A percentile compares a stretch with the other conserved stretches of the same genome.
These are phyloP conservation scores for Ammospiza nelsoni DNA, from an alignment of 2,113 vertebrate species.

Conservation along the genomic window DNA sequence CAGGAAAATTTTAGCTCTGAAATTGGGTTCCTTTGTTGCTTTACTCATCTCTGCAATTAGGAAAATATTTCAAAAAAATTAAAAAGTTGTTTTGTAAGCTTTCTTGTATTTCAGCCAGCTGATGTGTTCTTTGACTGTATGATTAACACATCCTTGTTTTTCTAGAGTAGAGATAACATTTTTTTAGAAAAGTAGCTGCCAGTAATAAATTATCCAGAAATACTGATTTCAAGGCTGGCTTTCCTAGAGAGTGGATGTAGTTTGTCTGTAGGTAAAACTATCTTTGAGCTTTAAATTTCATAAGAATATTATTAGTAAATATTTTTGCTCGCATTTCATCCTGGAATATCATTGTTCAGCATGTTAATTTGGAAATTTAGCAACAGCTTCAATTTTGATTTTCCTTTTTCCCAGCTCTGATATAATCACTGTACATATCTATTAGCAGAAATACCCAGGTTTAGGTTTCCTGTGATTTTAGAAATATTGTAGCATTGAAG, in stretches of 20 bases:
- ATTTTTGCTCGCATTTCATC: not conserved
- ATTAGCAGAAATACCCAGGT: not conserved
- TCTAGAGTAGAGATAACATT: not conserved
- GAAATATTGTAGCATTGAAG: not conserved
- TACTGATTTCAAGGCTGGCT: not conserved
- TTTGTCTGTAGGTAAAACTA: not conserved
- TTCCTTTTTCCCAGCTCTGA: not conserved
- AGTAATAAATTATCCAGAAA: not conserved
- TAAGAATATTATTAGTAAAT: not conserved
- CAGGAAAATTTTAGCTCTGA: not conserved
- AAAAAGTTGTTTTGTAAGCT: not conserved
- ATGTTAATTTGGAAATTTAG: not conserved
- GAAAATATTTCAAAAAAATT: constrained; percentile 13
- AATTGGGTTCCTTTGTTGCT: not conserved
- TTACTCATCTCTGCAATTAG: not conserved
- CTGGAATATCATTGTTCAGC: not conserved
- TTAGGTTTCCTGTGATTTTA: not conserved
- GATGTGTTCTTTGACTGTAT: not conserved
- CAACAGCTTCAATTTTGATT: not conserved
- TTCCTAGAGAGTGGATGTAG: not conserved
- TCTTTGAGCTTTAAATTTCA: not conserved
- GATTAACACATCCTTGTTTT: not conserved
- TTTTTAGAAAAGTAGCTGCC: not conserved
- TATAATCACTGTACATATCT: not conserved
- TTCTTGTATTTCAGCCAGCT: not conserved